Base-by-base conservation (phyloP, 2,888 invertebrate genomes). In the Xestia ashworthii region DNA sequence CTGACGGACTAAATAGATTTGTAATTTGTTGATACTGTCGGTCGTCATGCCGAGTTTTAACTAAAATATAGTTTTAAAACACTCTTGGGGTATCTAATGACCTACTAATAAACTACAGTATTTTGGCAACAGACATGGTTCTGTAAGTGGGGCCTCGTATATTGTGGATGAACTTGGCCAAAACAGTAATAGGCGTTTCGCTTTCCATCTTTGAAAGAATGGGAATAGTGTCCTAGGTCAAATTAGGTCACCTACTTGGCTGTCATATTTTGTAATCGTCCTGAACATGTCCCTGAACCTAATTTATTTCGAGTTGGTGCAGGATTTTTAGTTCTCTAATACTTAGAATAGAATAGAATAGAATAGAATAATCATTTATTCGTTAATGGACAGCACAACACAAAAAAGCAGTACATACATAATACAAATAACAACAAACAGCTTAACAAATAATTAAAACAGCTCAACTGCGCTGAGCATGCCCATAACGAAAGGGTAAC, bases 91-190 rank as follows among this genome's bases (percentile, higher is more conserved):
- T 38, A 38, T 67, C 11, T 62, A 65, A 71, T 73, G 44, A 71
- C 71, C 19, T 69, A 71, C 41, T 62, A 46, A 46, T 62, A 46
- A 46, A 70, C 32, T 32, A 38, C 19, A 50, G 25, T 32, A 60
- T 58, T 83, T 62, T 76, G 76, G 69, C 70, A 73, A 68, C 38
- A 16, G 16, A 8, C 71, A 62, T 65, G 14, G 55, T 58, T 80
- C 14, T 38, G 64, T 32, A 38, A 62, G 77, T 12, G 44, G 1
- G 16, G 14, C 6, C 25, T 64, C n/a, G 44, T 81, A 68, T 58
- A 46, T 62, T 62, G 25, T 4, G 8, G 8, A 50, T 19, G 14
- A n/a, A 80, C 14, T 75, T 67, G 41, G 41, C 32, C 2, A 25
- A 32, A 38, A 65, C 0, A 32, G 25, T 58, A 38, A 72, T 0